Base-by-base conservation (phyloP, 2,888 invertebrate species). In the Calliphora vomitoria region DNA sequence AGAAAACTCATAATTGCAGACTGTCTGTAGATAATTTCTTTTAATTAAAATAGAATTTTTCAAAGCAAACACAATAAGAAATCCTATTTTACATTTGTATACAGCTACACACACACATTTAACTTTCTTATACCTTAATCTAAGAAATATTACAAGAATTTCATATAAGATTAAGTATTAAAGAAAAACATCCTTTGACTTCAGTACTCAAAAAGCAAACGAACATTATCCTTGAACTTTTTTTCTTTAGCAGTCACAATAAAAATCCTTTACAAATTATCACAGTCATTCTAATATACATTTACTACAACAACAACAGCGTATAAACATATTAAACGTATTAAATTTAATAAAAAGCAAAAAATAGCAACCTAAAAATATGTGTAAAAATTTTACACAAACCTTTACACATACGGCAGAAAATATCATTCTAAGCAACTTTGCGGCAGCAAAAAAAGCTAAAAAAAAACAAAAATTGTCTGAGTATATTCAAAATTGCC, bases 211-310 rank as follows among this genome's bases (percentile, higher is more conserved):
- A n/a, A n/a, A n/a, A n/a, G n/a, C n/a, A n/a, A n/a, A n/a, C n/a
- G n/a, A 13, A 25, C 41, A 44, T 38, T 74, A 74, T 74, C 58
- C 74, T 74, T 74, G 55, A 75, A 68, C 15, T 71, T 64, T 64
- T 15, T 38, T 53, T 20, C 8, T 35, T 35, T 35, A 53, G 13
- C 35, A 38, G 47, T 47, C 53, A 66, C 18, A 76, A 60, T 5
- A n/a, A 41, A 86, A 86, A 82, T 75, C 69, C 69, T 71, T 80
- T 83, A 76, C 85, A 86, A 86, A 82, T 86, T 86, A 86, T 71
- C 82, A 38, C 60, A 64, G 55, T 31, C 75, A 75, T 79, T 47
- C 66, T 15, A 18, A 44, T 44, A 13, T 3, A 44, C 44, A 44
- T 5, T 4, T 5, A 35, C 35, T 13, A 41, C 11, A 18, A 31